Evolutionary conservation across 2,888 invertebrate genomes (phyloP), one percentile per base, ranked within the genome.

Genomic region (Entomobrya proxima): DNA sequence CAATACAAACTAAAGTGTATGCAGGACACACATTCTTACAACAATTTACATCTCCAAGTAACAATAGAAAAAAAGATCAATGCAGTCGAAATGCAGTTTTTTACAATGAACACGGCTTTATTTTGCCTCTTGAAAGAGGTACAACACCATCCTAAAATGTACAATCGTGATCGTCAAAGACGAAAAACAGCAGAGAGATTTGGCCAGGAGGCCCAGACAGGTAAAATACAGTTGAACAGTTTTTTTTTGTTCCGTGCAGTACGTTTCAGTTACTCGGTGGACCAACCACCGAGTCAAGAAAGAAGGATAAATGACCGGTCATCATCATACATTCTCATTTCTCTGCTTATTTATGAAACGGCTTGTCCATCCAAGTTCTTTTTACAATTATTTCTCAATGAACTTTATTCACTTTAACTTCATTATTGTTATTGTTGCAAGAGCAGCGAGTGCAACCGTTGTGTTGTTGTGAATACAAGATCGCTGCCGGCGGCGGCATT

Each of bases 201-300:
- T 69, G 40, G 44, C 44, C 69, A 27, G 40, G 18, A 47, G 5
- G n/a, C 37, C 21, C 24, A 37, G 37, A 7, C 40, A 67, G 24
- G 37, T 18, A 64, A 18, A 21, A n/a, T 44, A 44, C n/a, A 2
- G 13, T 44, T 3, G 13, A n/a, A 5, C 15, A 15, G 2, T 44
- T 13, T n/a, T 44, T 44, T 44, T 44, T 44, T n/a, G 13, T n/a
- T n/a, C n/a, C n/a, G n/a, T n/a, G n/a, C n/a, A n/a, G n/a, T n/a
- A n/a, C n/a, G n/a, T n/a, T n/a, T n/a, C n/a, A n/a, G n/a, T n/a
- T n/a, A n/a, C n/a, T n/a, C n/a, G n/a, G 40, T 37, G 69, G 83
- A 83, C 83, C 83, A 83, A 83, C 83, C 83, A 64, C 83, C 27
- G 83, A 30, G 83, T 30, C 47, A 74, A 55, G n/a, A 75, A 35